Conservation (phyloP, 2,113 vertebrate species). For the Enhydra lutris region DNA sequence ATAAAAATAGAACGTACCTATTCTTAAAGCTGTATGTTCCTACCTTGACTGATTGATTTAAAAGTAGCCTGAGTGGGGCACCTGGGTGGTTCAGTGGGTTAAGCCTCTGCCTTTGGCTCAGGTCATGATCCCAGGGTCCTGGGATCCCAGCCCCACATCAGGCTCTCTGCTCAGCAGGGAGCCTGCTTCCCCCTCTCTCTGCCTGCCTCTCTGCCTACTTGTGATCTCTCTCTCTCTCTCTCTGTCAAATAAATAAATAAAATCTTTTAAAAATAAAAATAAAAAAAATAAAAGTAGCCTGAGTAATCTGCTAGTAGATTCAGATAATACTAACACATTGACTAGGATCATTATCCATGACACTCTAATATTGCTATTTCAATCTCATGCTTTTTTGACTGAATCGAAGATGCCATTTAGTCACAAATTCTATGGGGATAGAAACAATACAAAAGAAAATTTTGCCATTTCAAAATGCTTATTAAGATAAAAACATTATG, state of each 20-base stretch:
- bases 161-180: too few species aligned
- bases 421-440: not conserved
- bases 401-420: not conserved
- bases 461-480: not conserved
- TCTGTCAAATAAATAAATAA: too few species aligned
- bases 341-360: not conserved
- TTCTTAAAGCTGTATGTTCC: not conserved
- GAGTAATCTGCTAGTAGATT: not conserved
- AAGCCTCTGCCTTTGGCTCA: too few species aligned
- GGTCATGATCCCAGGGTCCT: too few species aligned
- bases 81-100: too few species aligned
- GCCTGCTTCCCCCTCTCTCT: too few species aligned
- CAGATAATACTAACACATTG: not conserved
- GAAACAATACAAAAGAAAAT: not conserved
- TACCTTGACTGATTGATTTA: not conserved
- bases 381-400: not conserved
- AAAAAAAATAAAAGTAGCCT: not conserved
- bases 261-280: too few species aligned
- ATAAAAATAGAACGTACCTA: conserved; percentile 20
- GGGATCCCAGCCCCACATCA: too few species aligned
- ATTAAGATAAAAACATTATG: not conserved
- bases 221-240: too few species aligned
- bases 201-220: too few species aligned
- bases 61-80: not conserved
- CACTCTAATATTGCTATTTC: not conserved